A percentile compares a stretch with the other conserved stretches of the same genome.
Evolutionary conservation across 2,888 invertebrate genomes (phyloP).

Genomic region (Papilio elwesi): DNA sequence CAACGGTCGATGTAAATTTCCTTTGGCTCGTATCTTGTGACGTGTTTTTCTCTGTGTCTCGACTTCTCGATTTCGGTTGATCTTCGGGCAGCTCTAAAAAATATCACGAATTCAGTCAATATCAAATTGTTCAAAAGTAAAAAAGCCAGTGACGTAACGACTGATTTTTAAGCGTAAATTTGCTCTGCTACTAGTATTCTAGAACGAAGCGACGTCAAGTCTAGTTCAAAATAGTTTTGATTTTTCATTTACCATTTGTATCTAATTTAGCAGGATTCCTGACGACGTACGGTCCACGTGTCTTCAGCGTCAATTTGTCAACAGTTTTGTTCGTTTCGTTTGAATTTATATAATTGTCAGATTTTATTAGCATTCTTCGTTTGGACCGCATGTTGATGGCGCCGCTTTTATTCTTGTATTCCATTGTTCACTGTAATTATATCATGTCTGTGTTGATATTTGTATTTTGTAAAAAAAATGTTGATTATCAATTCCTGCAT

Average conservation of each 20-base stretch:
- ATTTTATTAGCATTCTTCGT: not conserved
- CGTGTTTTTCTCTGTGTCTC: not conserved
- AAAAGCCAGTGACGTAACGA: too few species aligned
- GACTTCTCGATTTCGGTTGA: not conserved
- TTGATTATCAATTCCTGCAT: not conserved
- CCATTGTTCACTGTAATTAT: conserved; percentile 15
- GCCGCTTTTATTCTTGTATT: conserved; percentile 18
- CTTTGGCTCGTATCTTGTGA: not conserved
- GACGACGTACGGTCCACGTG: conserved; percentile 35
- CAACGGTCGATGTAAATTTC: conserved; percentile 9
- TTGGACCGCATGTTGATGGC: conserved; percentile 24
- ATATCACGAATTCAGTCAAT: not conserved
- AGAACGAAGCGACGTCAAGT: too few species aligned
- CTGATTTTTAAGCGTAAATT: too few species aligned
- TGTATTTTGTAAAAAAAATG: not conserved
- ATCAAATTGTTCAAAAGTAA: not conserved
- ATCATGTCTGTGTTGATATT: not conserved
- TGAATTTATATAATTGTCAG: conserved; percentile 13
- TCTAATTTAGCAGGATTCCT: conserved; percentile 18
- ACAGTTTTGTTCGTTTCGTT: conserved; percentile 12
- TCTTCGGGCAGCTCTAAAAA: not conserved
- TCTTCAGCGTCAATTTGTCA: conserved; percentile 8
- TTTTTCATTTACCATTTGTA: conserved; percentile 6
- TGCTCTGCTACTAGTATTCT: too few species aligned
- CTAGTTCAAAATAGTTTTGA: too few species aligned